phyloP scores from a whole-genome alignment of 92 coral and sea anemone species.

The Siderastrea siderea region DNA sequence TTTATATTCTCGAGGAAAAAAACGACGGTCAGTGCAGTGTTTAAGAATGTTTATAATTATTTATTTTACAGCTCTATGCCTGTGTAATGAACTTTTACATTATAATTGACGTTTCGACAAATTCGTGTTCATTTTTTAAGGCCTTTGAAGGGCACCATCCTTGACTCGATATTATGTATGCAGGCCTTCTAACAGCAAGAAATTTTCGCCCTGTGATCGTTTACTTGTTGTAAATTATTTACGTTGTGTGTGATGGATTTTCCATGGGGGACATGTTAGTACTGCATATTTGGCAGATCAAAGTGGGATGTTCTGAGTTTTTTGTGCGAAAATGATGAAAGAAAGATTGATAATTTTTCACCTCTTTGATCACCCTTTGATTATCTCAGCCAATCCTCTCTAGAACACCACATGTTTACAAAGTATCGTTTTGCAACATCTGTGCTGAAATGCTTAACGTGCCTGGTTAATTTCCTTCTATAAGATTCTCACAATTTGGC shows the following conservation, averaged over 20 bases:
- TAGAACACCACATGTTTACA: background rate
- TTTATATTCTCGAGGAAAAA: background rate
- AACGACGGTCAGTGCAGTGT: background rate
- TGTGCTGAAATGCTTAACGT: background rate
- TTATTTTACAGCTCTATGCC: background rate
- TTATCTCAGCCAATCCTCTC: background rate
- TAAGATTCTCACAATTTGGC: no score
- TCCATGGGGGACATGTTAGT: background rate
- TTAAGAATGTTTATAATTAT: background rate
- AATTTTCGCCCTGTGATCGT: constrained; percentile 5
- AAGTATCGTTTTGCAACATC: background rate
- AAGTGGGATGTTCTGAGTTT: no score
- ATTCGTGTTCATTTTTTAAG: background rate
- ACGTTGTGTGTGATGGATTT: background rate
- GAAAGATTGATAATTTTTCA: background rate
- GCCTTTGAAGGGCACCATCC: background rate
- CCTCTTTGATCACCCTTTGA: background rate
- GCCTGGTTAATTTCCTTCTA: no score
- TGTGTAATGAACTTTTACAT: background rate
- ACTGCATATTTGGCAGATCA: background rate
- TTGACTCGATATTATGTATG: no score
- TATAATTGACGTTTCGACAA: background rate
- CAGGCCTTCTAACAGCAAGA: background rate
- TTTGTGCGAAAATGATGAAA: background rate
- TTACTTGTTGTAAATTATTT: constrained; percentile 2